Base-by-base conservation (phyloP, 1,140 invertebrate species). In the Drosophila kohkoa region DNA sequence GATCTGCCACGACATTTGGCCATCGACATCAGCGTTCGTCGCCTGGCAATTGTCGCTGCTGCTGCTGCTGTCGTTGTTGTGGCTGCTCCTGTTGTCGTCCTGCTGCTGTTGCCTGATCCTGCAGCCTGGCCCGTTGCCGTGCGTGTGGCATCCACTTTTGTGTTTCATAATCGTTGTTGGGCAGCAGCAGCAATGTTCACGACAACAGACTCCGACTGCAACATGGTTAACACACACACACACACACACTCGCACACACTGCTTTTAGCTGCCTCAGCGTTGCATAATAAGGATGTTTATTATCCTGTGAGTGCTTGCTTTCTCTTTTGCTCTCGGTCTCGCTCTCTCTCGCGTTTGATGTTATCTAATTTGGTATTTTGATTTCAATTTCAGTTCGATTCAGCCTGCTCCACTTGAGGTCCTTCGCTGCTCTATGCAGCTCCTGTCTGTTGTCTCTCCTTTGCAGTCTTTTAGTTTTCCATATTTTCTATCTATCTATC, bases 101-200 rank as follows among this genome's bases (percentile, higher is more conserved):
- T 71, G 62, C 60, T 41, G 74, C 74, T 71, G 62, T 55, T 41
- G 74, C 62, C 41, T 66, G 69, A 13, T 38, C 62, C 41, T 66
- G 69, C 35, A 32, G 66, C 72, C 68, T 78, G 79, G 80, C 70
- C 66, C 71, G 76, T 75, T 82, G 80, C 75, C 80, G 70, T 82
- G 72, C 67, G 73, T 80, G 65, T 81, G 60, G 41, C 72, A 66
- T 85, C 81, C 81, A 85, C 81, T 68, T 88, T 87, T 79, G 80
- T 69, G 77, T 87, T 87, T 87, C 83, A 87, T 87, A 87, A 88
- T 87, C 87, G 66, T 71, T 72, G 64, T 72, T 79, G 78, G 41
- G 69, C 54, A 70, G 65, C 74, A 67, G 69, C 54, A 74, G 65
- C 74, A 67, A 75, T 62, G 78, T 70, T 10, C 15, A 20, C 35